Conservation (phyloP, 1,140 invertebrate genomes). For the Lamellibrachia luymesi region DNA sequence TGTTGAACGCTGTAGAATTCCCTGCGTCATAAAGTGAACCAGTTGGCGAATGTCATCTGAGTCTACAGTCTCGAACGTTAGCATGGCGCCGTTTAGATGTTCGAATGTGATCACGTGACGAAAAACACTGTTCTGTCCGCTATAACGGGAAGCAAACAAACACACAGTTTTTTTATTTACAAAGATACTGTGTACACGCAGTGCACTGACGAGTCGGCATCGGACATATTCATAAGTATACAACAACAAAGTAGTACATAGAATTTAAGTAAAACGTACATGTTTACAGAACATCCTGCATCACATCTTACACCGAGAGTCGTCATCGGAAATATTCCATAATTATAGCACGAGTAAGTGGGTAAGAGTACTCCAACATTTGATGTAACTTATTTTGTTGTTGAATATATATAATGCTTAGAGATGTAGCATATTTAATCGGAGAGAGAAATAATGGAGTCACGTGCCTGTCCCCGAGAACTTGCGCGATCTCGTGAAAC, state of each 20-base stretch:
- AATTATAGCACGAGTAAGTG: too few species aligned
- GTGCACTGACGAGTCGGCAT: background rate
- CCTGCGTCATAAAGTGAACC: background rate
- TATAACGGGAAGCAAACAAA: background rate
- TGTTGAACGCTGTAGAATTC: background rate
- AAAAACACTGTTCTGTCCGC: conserved; percentile 1
- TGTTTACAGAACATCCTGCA: too few species aligned
- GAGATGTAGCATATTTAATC: background rate
- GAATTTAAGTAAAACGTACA: too few species aligned
- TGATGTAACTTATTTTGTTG: too few species aligned
- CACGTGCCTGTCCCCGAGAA: conserved; percentile 6
- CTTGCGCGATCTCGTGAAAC: background rate
- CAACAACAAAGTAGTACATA: background rate
- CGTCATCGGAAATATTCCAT: too few species aligned
- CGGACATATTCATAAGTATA: background rate
- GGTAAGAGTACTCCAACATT: too few species aligned
- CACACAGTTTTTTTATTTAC: background rate
- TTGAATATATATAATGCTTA: background rate
- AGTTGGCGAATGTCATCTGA: background rate
- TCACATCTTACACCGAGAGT: too few species aligned
- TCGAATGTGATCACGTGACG: conserved; percentile 2
- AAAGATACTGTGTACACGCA: background rate
- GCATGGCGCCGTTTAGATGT: background rate
- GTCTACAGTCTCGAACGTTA: background rate
- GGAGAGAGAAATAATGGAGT: background rate